Percentiles rank a stretch among this genome's conserved stretches.
Conservation (phyloP, 2,888 invertebrate species). For the Meiosimyza platycephala region DNA sequence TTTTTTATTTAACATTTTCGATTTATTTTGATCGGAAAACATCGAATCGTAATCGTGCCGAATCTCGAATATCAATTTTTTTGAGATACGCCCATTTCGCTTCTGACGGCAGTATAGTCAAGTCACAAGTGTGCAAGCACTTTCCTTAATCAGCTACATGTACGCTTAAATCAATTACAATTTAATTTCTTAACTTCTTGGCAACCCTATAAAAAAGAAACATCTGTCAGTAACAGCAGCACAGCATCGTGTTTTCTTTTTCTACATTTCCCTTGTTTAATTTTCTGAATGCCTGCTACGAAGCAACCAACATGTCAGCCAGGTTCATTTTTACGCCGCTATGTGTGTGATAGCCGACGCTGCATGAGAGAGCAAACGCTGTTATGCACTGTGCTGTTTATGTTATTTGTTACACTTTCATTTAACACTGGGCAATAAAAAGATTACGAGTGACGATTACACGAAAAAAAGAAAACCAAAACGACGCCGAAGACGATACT, state of each 20-base stretch:
- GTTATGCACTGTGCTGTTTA: neutral
- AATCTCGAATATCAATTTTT: too few relatives aligned
- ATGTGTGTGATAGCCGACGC: neutral
- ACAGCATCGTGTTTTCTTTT: neutral
- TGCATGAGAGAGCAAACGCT: conserved; percentile 4
- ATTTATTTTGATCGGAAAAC: too few relatives aligned
- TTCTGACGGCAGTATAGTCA: too few relatives aligned
- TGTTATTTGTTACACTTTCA: conserved; percentile 22
- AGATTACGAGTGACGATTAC: conserved; percentile 23
- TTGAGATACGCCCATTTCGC: too few relatives aligned
- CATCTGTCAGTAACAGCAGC: conserved; percentile 11
- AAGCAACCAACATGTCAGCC: conserved; percentile 14
- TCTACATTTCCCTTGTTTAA: neutral
- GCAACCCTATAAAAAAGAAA: conserved; percentile 3
- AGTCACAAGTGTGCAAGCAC: too few relatives aligned
- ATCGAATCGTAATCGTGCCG: too few relatives aligned
- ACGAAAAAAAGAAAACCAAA: neutral
- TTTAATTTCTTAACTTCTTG: too few relatives aligned
- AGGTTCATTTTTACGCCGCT: neutral
- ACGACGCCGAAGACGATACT: conserved; percentile 8
- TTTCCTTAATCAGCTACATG: too few relatives aligned
- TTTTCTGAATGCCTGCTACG: conserved; percentile 30
- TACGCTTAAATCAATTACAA: too few relatives aligned
- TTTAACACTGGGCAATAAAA: neutral
- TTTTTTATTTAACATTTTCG: too few relatives aligned